These are phyloP conservation scores for Ectobius pallidus DNA, from an alignment of 2,888 invertebrate genomes.

Conservation along the genomic window DNA sequence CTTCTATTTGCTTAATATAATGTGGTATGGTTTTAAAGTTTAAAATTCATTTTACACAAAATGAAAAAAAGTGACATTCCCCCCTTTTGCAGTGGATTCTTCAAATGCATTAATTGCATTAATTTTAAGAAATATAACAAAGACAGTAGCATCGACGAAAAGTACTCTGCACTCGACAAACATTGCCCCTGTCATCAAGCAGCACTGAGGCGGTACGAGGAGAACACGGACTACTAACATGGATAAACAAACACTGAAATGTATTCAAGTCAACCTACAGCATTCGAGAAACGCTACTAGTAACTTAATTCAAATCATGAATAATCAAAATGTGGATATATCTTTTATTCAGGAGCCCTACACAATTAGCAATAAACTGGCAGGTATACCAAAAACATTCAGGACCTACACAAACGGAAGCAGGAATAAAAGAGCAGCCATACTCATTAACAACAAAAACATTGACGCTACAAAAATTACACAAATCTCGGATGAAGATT, in stretches of 20 bases:
- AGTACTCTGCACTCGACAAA: not conserved
- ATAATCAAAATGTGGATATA: not conserved
- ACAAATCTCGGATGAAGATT: not conserved
- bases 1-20: no score
- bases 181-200: no score
- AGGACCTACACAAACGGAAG: not conserved
- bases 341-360: not conserved
- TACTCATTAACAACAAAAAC: not conserved
- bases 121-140: not conserved
- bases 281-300: not conserved
- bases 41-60: no score
- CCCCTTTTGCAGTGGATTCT: no score
- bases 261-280: not conserved
- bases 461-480: not conserved
- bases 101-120: no score
- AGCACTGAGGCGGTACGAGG: no score
- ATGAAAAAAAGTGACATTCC: no score
- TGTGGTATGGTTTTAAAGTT: no score
- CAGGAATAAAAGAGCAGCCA: not conserved
- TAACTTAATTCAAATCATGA: not conserved
- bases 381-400: not conserved
- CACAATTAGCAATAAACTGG: not conserved
- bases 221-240: not conserved
- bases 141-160: not conserved
- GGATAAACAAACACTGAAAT: not conserved